phyloP scores from a whole-genome alignment of 2,797 vertebrate species.

The Hippocampus kuda region DNA sequence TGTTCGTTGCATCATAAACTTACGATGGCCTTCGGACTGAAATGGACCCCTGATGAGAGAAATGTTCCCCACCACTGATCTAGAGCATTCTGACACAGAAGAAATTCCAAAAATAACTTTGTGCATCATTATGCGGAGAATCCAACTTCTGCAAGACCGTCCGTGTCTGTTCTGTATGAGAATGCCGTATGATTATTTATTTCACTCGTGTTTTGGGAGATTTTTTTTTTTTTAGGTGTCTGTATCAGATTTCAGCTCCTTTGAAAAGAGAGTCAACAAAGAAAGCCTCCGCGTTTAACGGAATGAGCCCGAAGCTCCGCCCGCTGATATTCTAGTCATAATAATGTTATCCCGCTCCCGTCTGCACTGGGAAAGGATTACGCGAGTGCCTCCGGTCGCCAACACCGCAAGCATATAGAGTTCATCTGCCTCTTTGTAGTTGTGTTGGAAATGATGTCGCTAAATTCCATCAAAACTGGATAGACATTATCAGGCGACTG shows the following conservation, averaged over 20 bases:
- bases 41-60: not conserved
- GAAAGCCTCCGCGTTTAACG: not conserved
- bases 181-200: not conserved
- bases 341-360: constrained; percentile 1
- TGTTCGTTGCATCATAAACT: not conserved
- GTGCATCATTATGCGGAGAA: not conserved
- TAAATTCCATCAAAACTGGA: not conserved
- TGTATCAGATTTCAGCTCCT: not conserved
- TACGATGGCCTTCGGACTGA: not conserved
- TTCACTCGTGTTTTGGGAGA: not conserved
- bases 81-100: not conserved
- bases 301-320: constrained; percentile 11
- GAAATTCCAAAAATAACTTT: not conserved
- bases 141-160: not conserved
- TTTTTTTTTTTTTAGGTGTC: not conserved
- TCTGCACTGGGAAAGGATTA: not conserved
- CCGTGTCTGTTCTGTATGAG: not conserved
- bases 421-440: not conserved
- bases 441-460: not conserved
- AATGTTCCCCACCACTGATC: not conserved
- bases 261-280: constrained; percentile 5
- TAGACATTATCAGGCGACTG: no score
- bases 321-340: constrained; percentile 11
- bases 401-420: not conserved
- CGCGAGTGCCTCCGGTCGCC: not conserved